A percentile compares a stretch with the other conserved stretches of the same genome.
phyloP scores from a whole-genome alignment of 1,140 invertebrate genomes.

The Drosophila melanica region DNA sequence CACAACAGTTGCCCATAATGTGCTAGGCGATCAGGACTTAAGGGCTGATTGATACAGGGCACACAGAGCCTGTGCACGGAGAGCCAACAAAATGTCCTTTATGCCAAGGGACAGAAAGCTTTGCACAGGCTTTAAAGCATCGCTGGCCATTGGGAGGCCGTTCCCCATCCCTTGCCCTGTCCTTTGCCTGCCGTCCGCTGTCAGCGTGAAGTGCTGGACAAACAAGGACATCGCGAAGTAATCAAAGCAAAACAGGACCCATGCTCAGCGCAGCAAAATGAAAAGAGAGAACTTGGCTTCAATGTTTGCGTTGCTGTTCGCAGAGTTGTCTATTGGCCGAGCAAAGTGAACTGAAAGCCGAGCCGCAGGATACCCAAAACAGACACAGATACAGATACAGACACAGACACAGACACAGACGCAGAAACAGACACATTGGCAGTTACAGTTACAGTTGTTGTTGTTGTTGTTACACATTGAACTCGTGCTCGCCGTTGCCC shows the following conservation, averaged over 20 bases:
- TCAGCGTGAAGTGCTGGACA: slow-evolving; percentile 44
- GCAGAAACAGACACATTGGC: neutral
- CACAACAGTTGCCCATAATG: too few species aligned
- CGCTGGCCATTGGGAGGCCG: too few species aligned
- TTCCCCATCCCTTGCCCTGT: too few species aligned
- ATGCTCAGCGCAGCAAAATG: neutral
- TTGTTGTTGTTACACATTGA: slow-evolving; percentile 35
- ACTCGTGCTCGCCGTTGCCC: slow-evolving; percentile 34
- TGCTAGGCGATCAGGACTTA: neutral
- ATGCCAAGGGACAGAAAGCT: neutral
- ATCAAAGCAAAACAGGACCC: slow-evolving; percentile 44
- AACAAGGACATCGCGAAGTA: slow-evolving; percentile 51
- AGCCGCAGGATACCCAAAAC: neutral
- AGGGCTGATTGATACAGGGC: neutral
- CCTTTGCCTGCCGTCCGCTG: neutral
- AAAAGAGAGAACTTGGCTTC: slow-evolving; percentile 1
- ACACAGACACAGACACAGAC: neutral
- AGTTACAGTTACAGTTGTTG: neutral
- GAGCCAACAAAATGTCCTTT: slow-evolving; percentile 23
- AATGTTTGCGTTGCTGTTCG: slow-evolving; percentile 45
- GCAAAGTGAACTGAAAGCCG: slow-evolving; percentile 10
- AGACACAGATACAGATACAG: neutral
- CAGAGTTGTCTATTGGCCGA: slow-evolving; percentile 32
- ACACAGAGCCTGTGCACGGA: slow-evolving; percentile 1
- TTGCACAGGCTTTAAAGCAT: slow-evolving; percentile 6